A percentile compares a stretch with the other conserved stretches of the same genome.
Conservation (phyloP, 2,797 vertebrate species). For the Todus mexicanus region DNA sequence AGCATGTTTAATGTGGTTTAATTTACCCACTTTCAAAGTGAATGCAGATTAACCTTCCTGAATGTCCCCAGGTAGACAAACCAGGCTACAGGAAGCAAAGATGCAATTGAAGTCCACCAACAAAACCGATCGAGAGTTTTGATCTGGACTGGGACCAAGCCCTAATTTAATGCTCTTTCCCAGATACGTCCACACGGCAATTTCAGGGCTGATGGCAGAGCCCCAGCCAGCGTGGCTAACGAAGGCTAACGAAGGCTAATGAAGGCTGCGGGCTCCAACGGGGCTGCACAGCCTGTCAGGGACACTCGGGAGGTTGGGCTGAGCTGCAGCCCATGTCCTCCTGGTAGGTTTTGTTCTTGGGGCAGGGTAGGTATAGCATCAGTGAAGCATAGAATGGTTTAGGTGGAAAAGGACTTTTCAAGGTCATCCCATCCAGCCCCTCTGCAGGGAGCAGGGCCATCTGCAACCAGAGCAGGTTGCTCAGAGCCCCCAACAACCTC, state of each 20-base stretch:
- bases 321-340: background rate
- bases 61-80: conserved; percentile 22
- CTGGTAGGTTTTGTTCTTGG: background rate
- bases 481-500: background rate
- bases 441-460: background rate
- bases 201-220: background rate
- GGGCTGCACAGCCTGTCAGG: background rate
- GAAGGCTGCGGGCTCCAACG: background rate
- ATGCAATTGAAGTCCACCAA: background rate
- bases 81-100: background rate
- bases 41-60: background rate
- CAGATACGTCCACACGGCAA: background rate
- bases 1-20: conserved; percentile 37
- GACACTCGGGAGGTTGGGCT: background rate
- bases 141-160: background rate
- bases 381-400: background rate
- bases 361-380: background rate
- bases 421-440: background rate
- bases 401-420: too few relatives aligned
- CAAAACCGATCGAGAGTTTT: background rate
- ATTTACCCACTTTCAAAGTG: conserved; percentile 19
- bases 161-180: accelerated
- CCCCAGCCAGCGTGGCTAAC: background rate
- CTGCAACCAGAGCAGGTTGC: background rate
- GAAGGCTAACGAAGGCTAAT: too few relatives aligned